Base-by-base conservation (phyloP, 2,888 invertebrate genomes). In the Chydorus sphaericus region DNA sequence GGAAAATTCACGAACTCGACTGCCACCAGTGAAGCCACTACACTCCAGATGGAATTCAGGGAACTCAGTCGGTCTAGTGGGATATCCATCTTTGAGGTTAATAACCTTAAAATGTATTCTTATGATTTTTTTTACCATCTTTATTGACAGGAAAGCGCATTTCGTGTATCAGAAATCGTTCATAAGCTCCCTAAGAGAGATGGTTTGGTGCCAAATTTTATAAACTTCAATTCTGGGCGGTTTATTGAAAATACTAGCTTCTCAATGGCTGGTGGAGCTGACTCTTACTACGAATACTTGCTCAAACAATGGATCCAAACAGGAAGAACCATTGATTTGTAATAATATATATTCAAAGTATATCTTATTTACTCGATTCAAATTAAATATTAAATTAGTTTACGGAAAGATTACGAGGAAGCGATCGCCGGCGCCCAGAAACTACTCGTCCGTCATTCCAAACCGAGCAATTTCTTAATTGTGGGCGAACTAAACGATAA, bases 261-360 rank as follows among this genome's bases (percentile, higher is more conserved):
- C 57, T 97, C 97, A 0, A 74, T 98, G 14, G 98, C 98, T 1
- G 97, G 97, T 0, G 75, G 97, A 37, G 94, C 93, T 0, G 98
- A 98, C 70, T 93, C 92, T 65, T 99, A 98, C 71, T 98, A 99
- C 69, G 98, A 98, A 70, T 98, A 98, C 71, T 75, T 98, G 59
- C 74, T 98, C 4, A 99, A 99, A 66, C 96, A 97, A 68, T 98
- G 96, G 94, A 72, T 98, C 55, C 97, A 98, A 73, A 93, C 93
- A 4, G 96, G 94, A 18, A 89, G 88, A 68, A 83, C 82, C n/a
- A 74, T 85, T 59, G 82, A 87, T 67, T 86, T 82, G 89, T n/a
- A n/a, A n/a, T n/a, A n/a, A n/a, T n/a, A n/a, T n/a, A n/a, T n/a
- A n/a, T n/a, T n/a, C n/a, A n/a, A n/a, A n/a, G n/a, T n/a, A n/a